Base-by-base conservation (phyloP, 1,140 invertebrate species). In the Formica exsecta region DNA sequence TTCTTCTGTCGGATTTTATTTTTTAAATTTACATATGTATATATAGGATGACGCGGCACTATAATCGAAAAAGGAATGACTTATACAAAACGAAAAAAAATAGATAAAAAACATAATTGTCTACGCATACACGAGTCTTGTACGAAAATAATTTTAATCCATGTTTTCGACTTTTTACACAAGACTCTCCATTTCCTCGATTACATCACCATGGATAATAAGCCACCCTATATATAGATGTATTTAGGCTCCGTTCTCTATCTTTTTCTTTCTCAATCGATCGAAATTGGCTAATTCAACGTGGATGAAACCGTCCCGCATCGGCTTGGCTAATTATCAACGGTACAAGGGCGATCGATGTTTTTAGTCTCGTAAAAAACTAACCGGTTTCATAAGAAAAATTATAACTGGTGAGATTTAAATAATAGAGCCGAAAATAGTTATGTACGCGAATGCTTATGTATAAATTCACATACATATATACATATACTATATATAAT, bases 211-310 rank as follows among this genome's bases (percentile, higher is more conserved):
- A 64, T 19, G 48, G 16, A 44, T 32, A 76, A 77, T 29, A 19
- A 29, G 22, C 13, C 62, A 70, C 44, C 64, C 44, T 68, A 36
- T 73, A 65, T 70, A 36, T 19, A n/a, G 1, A 25, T 81, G 66
- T 48, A 71, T 73, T 76, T 83, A 81, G 79, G 70, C 66, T 65
- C 44, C 64, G 70, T 86, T 51, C 16, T 51, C 48, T 1, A 51
- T 51, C 16, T 51, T 51, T 19, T 19, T 51, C 41, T 66, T 48
- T 38, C 41, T 90, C 89, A 83, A 90, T 90, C 87, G 83, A 90
- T 88, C 71, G 89, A 87, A 90, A 90, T 90, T 89, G 85, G 87
- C 66, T 89, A 89, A 89, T 89, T 89, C 76, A 62, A n/a, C 85
- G 75, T 65, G 65, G 32, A 71, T 74, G 66, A 71, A 89, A 76